Percentiles rank a stretch among this genome's conserved stretches.
phyloP scores from a whole-genome alignment of 2,113 vertebrate genomes.

The Symphodus melops region DNA sequence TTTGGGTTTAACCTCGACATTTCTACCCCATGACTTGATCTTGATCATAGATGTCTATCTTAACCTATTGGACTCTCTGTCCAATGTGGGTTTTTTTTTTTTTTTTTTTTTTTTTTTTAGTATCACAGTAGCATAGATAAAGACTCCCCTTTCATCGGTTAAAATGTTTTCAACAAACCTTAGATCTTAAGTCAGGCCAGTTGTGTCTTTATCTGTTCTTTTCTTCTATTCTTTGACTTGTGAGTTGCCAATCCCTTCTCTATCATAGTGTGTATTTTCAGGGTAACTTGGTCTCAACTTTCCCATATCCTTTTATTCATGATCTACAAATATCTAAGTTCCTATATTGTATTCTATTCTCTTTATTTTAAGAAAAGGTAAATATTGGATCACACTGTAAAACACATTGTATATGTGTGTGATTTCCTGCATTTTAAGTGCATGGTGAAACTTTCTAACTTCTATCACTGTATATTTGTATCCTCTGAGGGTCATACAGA shows the following conservation, averaged over 20 bases:
- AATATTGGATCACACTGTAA: neutral
- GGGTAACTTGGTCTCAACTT: neutral
- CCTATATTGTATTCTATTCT: neutral
- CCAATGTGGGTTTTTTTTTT: no score
- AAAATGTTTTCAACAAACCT: neutral
- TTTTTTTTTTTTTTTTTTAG: no score
- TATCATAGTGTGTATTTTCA: neutral
- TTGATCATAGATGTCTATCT: neutral
- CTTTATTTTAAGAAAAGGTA: neutral
- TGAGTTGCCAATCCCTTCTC: no score
- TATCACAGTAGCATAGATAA: neutral
- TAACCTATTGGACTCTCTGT: neutral
- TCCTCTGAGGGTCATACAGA: neutral
- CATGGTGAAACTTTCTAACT: neutral
- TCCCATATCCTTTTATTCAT: neutral
- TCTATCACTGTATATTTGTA: neutral
- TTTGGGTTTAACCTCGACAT: neutral
- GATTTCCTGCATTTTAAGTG: slow-evolving; percentile 2
- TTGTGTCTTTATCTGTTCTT: no score
- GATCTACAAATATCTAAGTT: neutral
- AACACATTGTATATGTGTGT: neutral
- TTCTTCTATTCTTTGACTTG: no score
- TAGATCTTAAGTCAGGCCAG: neutral
- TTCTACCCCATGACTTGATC: neutral
- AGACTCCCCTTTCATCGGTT: neutral